Conservation (phyloP, 92 coral and sea anemone genomes). For the Heteractis magnifica region DNA sequence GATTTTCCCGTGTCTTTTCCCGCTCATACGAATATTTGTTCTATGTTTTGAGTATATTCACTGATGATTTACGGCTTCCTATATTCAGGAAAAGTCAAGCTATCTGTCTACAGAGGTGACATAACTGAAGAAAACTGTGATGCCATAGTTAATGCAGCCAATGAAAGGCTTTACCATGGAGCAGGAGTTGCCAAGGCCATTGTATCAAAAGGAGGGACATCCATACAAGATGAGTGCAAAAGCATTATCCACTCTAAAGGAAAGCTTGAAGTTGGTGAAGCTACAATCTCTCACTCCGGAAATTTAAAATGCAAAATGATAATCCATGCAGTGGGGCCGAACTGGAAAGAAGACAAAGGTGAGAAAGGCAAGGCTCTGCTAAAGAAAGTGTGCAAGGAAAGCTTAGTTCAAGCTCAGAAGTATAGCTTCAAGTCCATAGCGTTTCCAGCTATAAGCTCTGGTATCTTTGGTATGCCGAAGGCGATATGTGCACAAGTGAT, state of each 20-base stretch:
- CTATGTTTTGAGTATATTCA: too few relatives aligned
- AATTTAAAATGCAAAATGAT: constrained; percentile 56
- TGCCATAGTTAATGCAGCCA: constrained; percentile 80
- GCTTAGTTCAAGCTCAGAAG: constrained; percentile 27
- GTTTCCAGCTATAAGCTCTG: constrained; percentile 76
- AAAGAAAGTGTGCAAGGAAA: constrained; percentile 34
- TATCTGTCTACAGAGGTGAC: constrained; percentile 81
- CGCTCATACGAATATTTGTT: too few relatives aligned
- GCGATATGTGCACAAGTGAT: constrained; percentile 61
- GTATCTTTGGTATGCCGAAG: constrained; percentile 67
- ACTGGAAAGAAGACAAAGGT: constrained; percentile 24
- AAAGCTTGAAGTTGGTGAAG: constrained; percentile 53
- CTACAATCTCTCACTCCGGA: constrained; percentile 52
- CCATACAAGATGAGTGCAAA: constrained; percentile 52
- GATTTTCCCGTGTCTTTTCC: too few relatives aligned
- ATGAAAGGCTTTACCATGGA: constrained; percentile 43
- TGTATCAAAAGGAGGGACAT: constrained; percentile 66
- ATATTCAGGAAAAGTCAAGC: constrained; percentile 24
- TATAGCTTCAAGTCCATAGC: constrained; percentile 50
- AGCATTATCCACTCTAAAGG: constrained; percentile 21
- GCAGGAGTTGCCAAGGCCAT: constrained; percentile 89
- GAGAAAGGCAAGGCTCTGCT: constrained; percentile 22
- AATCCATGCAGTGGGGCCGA: constrained; percentile 78
- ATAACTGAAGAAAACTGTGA: constrained; percentile 65
- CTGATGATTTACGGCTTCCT: not conserved